Base-by-base conservation (phyloP, 23 tunicate genomes). In the Ciona savignyi region DNA sequence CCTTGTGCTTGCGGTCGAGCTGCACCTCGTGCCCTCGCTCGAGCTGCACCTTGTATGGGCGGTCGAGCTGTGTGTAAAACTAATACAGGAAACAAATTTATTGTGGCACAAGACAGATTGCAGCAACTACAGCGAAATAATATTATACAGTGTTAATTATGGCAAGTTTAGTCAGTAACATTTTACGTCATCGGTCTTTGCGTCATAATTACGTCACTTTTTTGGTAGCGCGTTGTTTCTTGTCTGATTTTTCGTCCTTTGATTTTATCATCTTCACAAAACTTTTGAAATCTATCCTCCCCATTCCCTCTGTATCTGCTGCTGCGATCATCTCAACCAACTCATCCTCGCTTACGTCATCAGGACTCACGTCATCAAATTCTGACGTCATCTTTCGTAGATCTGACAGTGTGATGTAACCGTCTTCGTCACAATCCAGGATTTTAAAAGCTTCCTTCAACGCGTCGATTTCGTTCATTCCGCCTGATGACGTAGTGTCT, bases 371-470 rank as follows among this genome's bases (percentile, higher is more conserved):
- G 29, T 80, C 86, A 22, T 84, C 83, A 73, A 79, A 83, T 22
- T 29, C 79, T 26, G 51, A 24, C 79, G 84, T 62, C 21, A 89
- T 77, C 29, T 60, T 63, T 19, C 85, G 73, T 20, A 91, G 71
- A 73, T 91, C 97, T 19, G 86, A 27, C 70, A 91, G 73, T 0
- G 97, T 86, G 34, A 91, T 91, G 64, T 67, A 91, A 4, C 97
- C 97, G 68, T 91, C 97, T 71, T 80, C 86, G 61, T 91, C 97
- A 76, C 85, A 84, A 61, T 91, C 97, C 20, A 91, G 73, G 27
- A 91, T 91, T 71, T 91, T 91, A 60, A 91, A 91, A 19, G 90
- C 83, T 77, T 91, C 97, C 31, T 77, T 74, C 0, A 91, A 70
- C 32, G 90, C 85, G 64, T 82, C 84, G 0, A 49, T 27, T 27